Base-by-base conservation (phyloP, 2,888 invertebrate species). In the Emmelina monodactyla region DNA sequence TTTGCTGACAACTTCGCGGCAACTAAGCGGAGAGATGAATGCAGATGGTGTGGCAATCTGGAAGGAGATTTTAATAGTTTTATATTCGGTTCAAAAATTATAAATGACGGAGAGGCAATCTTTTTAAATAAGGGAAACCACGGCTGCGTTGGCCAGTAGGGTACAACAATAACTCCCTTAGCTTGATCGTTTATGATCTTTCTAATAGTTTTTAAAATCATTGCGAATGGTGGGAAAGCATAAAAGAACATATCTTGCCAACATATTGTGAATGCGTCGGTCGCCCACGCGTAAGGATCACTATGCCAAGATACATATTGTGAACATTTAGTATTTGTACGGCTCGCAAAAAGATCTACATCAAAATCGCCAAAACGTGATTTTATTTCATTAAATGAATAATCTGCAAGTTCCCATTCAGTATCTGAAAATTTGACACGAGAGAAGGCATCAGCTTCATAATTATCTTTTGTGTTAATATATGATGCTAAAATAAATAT, bases 191-290 rank as follows among this genome's bases (percentile, higher is more conserved):
- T 22, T 3, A 41, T 37, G 22, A 47, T 44, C 33, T 47, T 47
- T 35, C 37, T 34, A 19, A 43, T 22, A 3, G 36, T 30, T 30
- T 30, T 45, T 25, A 22, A 34, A 31, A 32, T 34, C 7, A 25
- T 19, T 22, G 33, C 42, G 34, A 43, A 43, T 1, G 45, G 44
- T 14, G 41, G 46, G 32, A 48, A 48, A 16, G 45, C 45, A 44
- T 49, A 49, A 22, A 45, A 44, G 11, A 15, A 32, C 12, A 37
- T 16, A 14, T 33, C 13, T 14, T 22, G 16, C 43, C 47, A 47
- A 7, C 32, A 31, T 12, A 45, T 33, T 2, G 41, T 43, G 31
- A 47, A 47, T 12, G 42, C 47, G 34, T 47, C 46, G 13, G 46
- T 33, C 7, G 19, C 15, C 1, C 14, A 31, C 4, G 43, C 37